These are phyloP conservation scores for Elephantulus edwardii DNA, from an alignment of 2,113 vertebrate species.

Conservation along the genomic window DNA sequence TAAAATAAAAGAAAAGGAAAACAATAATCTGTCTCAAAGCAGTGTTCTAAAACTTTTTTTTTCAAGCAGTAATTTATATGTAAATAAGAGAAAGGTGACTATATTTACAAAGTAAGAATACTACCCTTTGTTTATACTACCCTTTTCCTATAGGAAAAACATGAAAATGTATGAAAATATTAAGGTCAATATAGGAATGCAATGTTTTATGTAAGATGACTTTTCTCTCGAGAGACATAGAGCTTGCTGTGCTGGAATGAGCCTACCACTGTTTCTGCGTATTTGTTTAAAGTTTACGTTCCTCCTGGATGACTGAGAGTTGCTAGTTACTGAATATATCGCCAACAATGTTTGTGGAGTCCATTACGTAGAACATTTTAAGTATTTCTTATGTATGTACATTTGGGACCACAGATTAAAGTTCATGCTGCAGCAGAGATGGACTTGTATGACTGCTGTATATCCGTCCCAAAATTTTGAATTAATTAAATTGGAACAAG, in stretches of 20 bases:
- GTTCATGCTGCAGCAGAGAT: constrained; percentile 2
- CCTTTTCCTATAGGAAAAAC: constrained; percentile 28
- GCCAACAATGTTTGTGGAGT: neutral
- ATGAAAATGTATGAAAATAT: constrained; percentile 49
- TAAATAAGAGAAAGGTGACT: constrained; percentile 45
- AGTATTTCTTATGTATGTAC: neutral
- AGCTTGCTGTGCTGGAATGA: constrained; percentile 5
- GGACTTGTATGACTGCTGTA: constrained; percentile 29
- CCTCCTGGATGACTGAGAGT: neutral
- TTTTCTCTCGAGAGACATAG: constrained; percentile 9
- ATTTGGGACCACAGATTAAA: constrained; percentile 10
- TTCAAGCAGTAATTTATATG: neutral
- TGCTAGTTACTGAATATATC: neutral
- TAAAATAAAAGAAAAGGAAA: too few relatives aligned
- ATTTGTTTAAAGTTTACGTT: neutral
- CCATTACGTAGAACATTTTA: constrained; percentile 10
- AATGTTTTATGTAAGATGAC: constrained; percentile 21
- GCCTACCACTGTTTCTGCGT: neutral
- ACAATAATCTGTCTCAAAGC: neutral
- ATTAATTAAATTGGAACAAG: constrained; percentile 20
- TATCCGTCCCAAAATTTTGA: constrained; percentile 38
- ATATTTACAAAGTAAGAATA: constrained; percentile 43
- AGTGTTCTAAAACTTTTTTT: neutral
- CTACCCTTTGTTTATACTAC: neutral
- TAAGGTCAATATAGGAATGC: neutral